These are phyloP conservation scores for Protaetia brevitarsis DNA, from an alignment of 1,140 invertebrate species.

Conservation along the genomic window DNA sequence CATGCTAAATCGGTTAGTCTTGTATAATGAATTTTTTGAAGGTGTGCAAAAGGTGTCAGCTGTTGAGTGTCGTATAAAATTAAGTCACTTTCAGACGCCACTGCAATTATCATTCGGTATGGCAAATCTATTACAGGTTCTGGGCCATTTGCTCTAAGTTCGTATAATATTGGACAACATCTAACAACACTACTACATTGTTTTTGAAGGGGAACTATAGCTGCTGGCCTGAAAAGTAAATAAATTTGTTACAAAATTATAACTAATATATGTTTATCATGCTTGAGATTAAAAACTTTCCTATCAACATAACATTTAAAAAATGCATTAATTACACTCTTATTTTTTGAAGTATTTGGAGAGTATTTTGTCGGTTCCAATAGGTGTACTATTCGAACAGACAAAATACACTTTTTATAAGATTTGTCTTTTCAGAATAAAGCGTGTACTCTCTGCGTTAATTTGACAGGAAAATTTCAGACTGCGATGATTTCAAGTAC, in stretches of 20 bases:
- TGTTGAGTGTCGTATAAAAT: conserved; percentile 92
- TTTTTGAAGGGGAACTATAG: conserved; percentile 74
- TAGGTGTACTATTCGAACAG: no score
- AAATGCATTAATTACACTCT: no score
- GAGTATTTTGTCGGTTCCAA: no score
- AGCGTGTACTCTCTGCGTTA: no score
- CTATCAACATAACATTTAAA: no score
- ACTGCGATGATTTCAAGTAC: no score
- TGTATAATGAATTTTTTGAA: conserved; percentile 93
- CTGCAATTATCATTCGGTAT: conserved; percentile 85
- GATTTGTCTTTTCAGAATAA: no score
- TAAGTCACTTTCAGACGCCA: conserved; percentile 83
- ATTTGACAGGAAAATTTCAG: no score
- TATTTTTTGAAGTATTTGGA: no score
- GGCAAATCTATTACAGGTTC: conserved; percentile 62
- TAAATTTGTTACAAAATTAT: neutral
- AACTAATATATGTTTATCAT: no score
- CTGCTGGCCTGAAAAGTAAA: conserved; percentile 65
- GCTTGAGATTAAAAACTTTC: no score
- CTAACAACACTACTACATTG: conserved; percentile 76
- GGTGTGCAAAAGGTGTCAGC: conserved; percentile 73
- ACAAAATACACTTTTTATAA: no score
- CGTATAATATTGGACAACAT: conserved; percentile 77
- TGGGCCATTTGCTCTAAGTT: conserved; percentile 58
- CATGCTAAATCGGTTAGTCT: conserved; percentile 88